phyloP scores from a whole-genome alignment of 2,888 invertebrate species.

The Trissolcus brochymenae region DNA sequence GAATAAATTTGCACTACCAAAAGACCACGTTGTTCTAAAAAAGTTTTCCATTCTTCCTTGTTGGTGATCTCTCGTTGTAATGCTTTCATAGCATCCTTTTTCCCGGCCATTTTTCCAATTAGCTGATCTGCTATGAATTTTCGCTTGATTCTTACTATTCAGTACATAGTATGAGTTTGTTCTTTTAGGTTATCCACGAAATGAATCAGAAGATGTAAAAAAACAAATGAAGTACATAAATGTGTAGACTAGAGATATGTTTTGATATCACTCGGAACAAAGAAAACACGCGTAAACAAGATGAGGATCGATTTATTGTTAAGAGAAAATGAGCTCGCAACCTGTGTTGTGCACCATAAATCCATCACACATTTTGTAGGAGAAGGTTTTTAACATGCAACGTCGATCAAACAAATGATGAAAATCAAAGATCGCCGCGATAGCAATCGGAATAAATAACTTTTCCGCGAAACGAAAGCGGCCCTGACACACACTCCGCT shows the following conservation, averaged over 20 bases:
- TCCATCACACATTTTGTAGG: not conserved
- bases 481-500: constrained; percentile 60
- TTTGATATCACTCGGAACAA: not conserved
- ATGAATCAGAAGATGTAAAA: not conserved
- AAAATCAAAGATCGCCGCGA: constrained; percentile 57
- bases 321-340: not conserved
- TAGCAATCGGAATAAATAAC: constrained; percentile 43
- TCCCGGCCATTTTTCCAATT: constrained; percentile 3
- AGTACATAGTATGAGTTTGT: too few species aligned
- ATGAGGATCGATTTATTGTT: not conserved
- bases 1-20: constrained; percentile 93
- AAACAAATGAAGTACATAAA: too few species aligned
- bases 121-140: not conserved
- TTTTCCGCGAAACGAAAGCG: constrained; percentile 51
- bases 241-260: too few species aligned
- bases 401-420: constrained; percentile 24
- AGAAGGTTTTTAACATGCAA: constrained; percentile 9
- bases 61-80: constrained; percentile 86
- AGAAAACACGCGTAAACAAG: not conserved
- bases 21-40: constrained; percentile 82
- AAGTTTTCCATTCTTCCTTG: constrained; percentile 89
- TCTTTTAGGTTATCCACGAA: not conserved
- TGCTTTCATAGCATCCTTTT: constrained; percentile 82
- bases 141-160: too few species aligned
- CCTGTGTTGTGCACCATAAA: not conserved